Base-by-base conservation (phyloP, 2,113 vertebrate genomes). In the Eudyptes chrysolophus region DNA sequence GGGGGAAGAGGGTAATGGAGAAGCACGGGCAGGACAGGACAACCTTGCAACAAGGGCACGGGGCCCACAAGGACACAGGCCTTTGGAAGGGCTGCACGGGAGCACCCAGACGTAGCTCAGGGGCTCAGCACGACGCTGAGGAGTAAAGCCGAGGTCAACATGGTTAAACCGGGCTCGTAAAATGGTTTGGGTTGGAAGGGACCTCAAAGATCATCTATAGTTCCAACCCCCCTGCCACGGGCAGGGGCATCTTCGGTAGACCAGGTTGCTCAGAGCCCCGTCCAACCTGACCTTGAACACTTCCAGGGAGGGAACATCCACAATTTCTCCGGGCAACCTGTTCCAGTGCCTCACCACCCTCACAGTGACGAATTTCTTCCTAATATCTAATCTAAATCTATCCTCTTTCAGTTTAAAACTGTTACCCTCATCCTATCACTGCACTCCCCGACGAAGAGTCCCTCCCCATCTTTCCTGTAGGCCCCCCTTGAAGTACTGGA, bases 121-220 rank as follows among this genome's bases (percentile, higher is more conserved):
- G 26, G 32, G 62, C 68, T 49, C 57, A 49, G 58, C 42, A 6
- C 0, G 6, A 9, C 3, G 24, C 40, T 1, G 10, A 44, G 68
- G 36, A 46, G 51, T 34, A 58, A 58, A 58, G 38, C 6, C 0
- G 2, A 44, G 34, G 20, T 54, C 30, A 38, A 3, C 5, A 1
- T 25, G 32, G 64, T 36, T 60, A 68, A 61, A 36, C 34, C 4
- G 42, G 36, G 52, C 30, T 82, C 13, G 1, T 2, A 6, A 51
- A 38, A 20, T 6, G 36, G 70, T 13, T 49, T 55, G 70, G 24
- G 42, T 51, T 8, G 34, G 49, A n/a, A 69, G n/a, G 29, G 36
- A 27, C 42, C 42, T 65, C 17, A n/a, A 40, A 85, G 24, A 0
- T 7, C 54, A 40, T 0, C 36, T 7, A 12, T 7, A 12, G 6